Evolutionary conservation across 2,797 vertebrate genomes (phyloP).

Genomic region (Sciaenops ocellatus): DNA sequence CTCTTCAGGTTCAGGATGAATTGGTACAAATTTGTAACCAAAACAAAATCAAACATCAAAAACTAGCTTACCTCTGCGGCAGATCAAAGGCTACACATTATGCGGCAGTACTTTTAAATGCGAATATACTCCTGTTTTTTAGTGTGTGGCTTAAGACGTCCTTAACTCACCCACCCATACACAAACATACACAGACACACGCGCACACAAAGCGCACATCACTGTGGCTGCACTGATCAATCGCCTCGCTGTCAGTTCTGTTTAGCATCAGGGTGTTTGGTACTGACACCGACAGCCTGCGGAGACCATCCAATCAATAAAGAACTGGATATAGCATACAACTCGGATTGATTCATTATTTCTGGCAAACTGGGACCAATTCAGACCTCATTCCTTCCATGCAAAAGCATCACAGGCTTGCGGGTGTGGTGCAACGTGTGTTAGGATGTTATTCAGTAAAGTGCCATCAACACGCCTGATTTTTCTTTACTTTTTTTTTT

Average conservation of each 20-base stretch:
- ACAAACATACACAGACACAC: conserved; percentile 14
- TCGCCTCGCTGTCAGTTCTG: conserved; percentile 55
- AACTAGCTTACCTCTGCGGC: background rate
- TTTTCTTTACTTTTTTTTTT: background rate
- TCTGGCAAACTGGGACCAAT: conserved; percentile 58
- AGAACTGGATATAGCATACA: conserved; percentile 57
- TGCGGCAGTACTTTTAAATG: background rate
- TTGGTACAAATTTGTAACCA: background rate
- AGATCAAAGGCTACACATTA: conserved; percentile 8
- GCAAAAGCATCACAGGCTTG: conserved; percentile 17
- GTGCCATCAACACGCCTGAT: background rate
- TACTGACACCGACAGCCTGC: conserved; percentile 52
- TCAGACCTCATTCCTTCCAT: conserved; percentile 41
- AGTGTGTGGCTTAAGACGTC: background rate
- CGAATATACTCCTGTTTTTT: background rate
- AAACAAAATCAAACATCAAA: background rate
- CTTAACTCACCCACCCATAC: background rate
- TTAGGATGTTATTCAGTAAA: background rate
- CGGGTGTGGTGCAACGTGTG: background rate
- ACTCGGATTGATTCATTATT: conserved; percentile 54
- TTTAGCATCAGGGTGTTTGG: conserved; percentile 56
- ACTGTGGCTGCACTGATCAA: conserved; percentile 35
- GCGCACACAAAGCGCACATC: conserved; percentile 3
- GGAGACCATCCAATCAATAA: conserved; percentile 60
- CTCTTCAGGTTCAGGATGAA: background rate